Percentiles rank a stretch among this genome's conserved stretches.
These are phyloP conservation scores for Drosophila ercepeae DNA, from an alignment of 1,140 invertebrate genomes.

Conservation along the genomic window DNA sequence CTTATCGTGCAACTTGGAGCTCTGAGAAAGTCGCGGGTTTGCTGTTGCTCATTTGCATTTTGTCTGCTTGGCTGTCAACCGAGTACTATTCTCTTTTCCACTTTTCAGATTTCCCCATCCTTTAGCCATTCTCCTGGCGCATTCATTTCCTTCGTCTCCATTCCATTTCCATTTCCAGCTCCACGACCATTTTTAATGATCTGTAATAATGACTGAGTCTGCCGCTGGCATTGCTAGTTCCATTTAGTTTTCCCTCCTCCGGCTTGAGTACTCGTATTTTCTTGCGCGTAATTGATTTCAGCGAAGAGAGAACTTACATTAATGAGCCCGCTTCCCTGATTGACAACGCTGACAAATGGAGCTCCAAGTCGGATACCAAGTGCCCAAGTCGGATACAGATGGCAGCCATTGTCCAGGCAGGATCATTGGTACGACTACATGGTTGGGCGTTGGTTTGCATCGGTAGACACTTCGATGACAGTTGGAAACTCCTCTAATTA, in stretches of 20 bases:
- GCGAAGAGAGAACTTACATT: slow-evolving; percentile 39
- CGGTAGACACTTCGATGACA: slow-evolving; percentile 36
- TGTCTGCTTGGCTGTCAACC: slow-evolving; percentile 43
- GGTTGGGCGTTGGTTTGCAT: too few species aligned
- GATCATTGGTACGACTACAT: neutral
- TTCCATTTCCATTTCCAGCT: slow-evolving; percentile 17
- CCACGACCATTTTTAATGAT: slow-evolving; percentile 77
- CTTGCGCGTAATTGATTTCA: slow-evolving; percentile 56
- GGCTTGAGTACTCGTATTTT: slow-evolving; percentile 2
- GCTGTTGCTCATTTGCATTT: slow-evolving; percentile 76
- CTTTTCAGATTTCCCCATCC: slow-evolving; percentile 18
- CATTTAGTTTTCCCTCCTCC: slow-evolving; percentile 37
- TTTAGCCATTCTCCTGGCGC: slow-evolving; percentile 22
- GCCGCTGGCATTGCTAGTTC: slow-evolving; percentile 56
- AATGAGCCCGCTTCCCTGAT: slow-evolving; percentile 53
- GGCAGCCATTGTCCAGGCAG: slow-evolving; percentile 49
- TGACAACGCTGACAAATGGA: slow-evolving; percentile 74
- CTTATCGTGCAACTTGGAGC: slow-evolving; percentile 13
- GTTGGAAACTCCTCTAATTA: slow-evolving; percentile 50
- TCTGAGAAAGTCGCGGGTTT: slow-evolving; percentile 4
- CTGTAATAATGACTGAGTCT: slow-evolving; percentile 74
- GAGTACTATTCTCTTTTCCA: slow-evolving; percentile 24
- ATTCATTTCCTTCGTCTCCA: slow-evolving; percentile 61
- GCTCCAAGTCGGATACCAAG: slow-evolving; percentile 31
- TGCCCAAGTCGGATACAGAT: neutral